phyloP scores from a whole-genome alignment of 2,888 invertebrate species.

The Pammene fasciana region DNA sequence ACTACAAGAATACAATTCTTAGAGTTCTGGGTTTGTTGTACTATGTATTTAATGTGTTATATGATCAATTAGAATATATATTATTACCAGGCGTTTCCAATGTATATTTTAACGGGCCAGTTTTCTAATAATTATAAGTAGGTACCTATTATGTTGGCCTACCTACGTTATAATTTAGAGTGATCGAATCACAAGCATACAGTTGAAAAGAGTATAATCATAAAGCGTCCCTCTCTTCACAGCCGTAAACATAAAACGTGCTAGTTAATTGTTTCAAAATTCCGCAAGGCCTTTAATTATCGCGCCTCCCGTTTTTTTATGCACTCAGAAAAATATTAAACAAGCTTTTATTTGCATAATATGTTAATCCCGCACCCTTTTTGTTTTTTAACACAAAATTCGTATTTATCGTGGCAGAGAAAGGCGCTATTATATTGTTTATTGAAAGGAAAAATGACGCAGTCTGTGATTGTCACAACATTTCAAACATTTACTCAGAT shows the following conservation, averaged over 20 bases:
- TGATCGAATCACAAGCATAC: too few species aligned
- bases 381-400: conserved; percentile 25
- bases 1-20: too few species aligned
- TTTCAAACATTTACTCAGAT: neutral
- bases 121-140: too few species aligned
- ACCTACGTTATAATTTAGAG: too few species aligned
- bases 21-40: too few species aligned
- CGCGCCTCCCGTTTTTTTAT: conserved; percentile 27
- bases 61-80: too few species aligned
- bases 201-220: too few species aligned
- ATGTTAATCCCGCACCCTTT: conserved; percentile 35
- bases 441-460: neutral
- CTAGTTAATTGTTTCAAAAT: conserved; percentile 9
- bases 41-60: too few species aligned
- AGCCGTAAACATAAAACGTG: conserved; percentile 3
- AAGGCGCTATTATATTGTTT: neutral
- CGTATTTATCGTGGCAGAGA: conserved; percentile 11
- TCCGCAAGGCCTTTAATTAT: conserved; percentile 30
- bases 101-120: too few species aligned
- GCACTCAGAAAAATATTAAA: conserved; percentile 27
- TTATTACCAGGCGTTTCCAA: too few species aligned
- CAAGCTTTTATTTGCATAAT: conserved; percentile 34
- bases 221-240: neutral
- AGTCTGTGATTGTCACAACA: neutral
- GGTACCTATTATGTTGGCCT: too few species aligned